These are phyloP conservation scores for Callospermophilus lateralis DNA, from an alignment of 2,113 vertebrate species.

Conservation along the genomic window DNA sequence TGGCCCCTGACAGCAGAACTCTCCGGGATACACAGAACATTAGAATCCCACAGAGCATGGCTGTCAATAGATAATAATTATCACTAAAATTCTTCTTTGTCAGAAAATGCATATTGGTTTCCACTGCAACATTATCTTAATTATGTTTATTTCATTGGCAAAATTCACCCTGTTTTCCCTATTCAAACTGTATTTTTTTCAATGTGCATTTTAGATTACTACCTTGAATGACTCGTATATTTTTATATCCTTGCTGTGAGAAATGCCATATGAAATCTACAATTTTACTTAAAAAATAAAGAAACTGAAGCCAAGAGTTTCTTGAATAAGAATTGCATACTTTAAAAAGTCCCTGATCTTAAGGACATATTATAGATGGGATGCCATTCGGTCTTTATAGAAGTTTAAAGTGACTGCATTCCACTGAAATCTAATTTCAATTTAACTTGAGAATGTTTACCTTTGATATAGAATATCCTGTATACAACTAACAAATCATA, in stretches of 20 bases:
- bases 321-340: conserved; percentile 70
- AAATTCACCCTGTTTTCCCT: conserved; percentile 59
- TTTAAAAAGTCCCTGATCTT: conserved; percentile 76
- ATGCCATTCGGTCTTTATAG: conserved; percentile 76
- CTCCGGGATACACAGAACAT: background rate
- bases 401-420: conserved; percentile 80
- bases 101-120: conserved; percentile 4
- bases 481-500: conserved; percentile 76
- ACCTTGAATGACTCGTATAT: conserved; percentile 54
- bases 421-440: conserved; percentile 74
- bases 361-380: conserved; percentile 79
- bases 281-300: conserved; percentile 74
- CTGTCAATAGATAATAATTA: background rate
- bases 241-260: background rate
- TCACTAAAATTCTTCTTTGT: conserved; percentile 51
- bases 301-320: conserved; percentile 67
- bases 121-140: conserved; percentile 68
- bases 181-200: conserved; percentile 62
- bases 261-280: conserved; percentile 72
- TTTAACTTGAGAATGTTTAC: conserved; percentile 60
- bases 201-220: conserved; percentile 74
- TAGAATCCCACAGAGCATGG: background rate
- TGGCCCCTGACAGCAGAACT: background rate
- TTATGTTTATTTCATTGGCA: conserved; percentile 77
- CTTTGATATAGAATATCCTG: conserved; percentile 74